Evolutionary conservation across 2,888 invertebrate genomes (phyloP), one percentile per base, ranked within the genome.

Genomic region (Hydriomena furcata): DNA sequence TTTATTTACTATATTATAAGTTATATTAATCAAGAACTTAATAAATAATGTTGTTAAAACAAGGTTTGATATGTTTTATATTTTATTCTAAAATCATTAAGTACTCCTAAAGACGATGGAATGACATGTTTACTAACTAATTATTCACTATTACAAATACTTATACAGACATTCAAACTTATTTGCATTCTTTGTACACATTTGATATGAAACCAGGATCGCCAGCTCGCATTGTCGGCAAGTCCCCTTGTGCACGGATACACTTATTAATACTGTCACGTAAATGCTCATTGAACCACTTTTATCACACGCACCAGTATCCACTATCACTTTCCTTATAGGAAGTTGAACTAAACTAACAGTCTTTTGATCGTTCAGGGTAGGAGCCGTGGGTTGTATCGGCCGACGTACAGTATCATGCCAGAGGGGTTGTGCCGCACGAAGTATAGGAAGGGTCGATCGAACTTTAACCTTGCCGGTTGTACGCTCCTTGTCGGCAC

Each of bases 361-460:
- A 90, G 89, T 90, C 89, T 89, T 84, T 78, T 63, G 63, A 69
- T 65, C 60, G 71, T 84, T 89, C 82, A 95, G 79, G 95, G 95
- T 81, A 95, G 84, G 73, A 96, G 92, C 83, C 95, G 93, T 30
- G 96, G 97, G 82, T 96, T 97, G 86, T 96, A 97, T 74, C 97
- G 92, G 30, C 97, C 97, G 91, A 96, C 95, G 76, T 96, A 96
- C 41, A 97, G 87, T 68, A 97, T 95, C 89, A 97, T 93, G 53
- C 97, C 97, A n/a, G 97, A 95, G 1, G 97, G 97, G 81, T 97
- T 97, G 81, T 97, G 97, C 71, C 97, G 92, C 7, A 97, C 95
- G 65, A 96, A 95, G 80, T 95, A 97, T 17, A 97, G 89, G 91
- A 97, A 97, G 0, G 97, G 97, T 71, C 96, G 92, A 68, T 97